Conservation (phyloP, 2,888 invertebrate species). For the Dinocampus coccinellae region DNA sequence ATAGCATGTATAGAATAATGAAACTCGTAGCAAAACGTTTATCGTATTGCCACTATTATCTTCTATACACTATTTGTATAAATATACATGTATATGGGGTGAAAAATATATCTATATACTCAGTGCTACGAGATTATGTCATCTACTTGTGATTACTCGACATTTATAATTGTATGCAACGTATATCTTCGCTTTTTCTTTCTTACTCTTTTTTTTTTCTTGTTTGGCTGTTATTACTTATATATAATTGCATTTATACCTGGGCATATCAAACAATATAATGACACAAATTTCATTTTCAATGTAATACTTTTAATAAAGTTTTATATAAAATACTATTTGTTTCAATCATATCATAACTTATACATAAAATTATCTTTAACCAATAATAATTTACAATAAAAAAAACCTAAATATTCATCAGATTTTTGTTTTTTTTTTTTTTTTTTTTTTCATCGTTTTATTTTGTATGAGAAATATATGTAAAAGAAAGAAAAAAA, state of each 20-base stretch:
- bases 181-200: not conserved
- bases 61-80: not conserved
- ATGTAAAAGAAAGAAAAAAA: not conserved
- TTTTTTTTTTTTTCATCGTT: no score
- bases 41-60: not conserved
- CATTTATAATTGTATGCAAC: not conserved
- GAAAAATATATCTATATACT: no score
- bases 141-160: not conserved
- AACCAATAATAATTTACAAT: no score
- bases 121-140: not conserved
- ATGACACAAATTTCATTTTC: not conserved
- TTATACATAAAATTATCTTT: no score
- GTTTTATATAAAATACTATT: not conserved
- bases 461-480: no score
- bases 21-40: not conserved
- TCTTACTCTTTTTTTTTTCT: not conserved
- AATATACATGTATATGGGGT: no score
- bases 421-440: no score
- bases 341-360: no score
- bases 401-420: no score
- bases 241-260: not conserved
- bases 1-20: not conserved
- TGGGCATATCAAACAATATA: not conserved
- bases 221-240: no score
- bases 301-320: not conserved